Evolutionary conservation across 2,888 invertebrate species (phyloP).

Genomic region (Diplazon laetatorius): DNA sequence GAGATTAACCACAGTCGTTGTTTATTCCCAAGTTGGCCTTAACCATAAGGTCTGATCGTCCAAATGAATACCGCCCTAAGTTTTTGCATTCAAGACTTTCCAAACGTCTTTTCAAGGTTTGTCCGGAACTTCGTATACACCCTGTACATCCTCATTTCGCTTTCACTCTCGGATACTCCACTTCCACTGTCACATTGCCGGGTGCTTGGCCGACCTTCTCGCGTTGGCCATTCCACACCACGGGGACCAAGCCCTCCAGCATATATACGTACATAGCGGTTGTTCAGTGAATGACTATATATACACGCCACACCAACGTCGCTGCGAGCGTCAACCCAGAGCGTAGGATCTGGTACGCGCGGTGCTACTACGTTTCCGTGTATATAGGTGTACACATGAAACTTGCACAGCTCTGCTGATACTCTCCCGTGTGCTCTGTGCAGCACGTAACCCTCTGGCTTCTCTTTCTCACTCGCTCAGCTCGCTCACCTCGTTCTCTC

Average conservation of each 20-base stretch:
- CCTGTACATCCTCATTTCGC: not conserved
- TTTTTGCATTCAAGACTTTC: too few relatives aligned
- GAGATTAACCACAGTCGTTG: too few relatives aligned
- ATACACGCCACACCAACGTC: constrained; percentile 27
- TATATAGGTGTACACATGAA: not conserved
- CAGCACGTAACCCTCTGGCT: constrained; percentile 51
- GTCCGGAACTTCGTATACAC: too few relatives aligned
- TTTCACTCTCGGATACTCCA: constrained; percentile 44
- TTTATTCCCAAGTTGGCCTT: too few relatives aligned
- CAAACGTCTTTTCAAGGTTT: too few relatives aligned
- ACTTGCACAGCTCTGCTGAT: constrained; percentile 19
- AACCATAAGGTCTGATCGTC: too few relatives aligned
- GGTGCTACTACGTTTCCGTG: constrained; percentile 43
- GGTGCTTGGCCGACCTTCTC: constrained; percentile 53
- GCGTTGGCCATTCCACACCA: constrained; percentile 58
- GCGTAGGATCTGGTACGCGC: constrained; percentile 10
- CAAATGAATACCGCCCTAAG: too few relatives aligned
- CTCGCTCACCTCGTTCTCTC: not conserved
- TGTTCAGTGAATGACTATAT: constrained; percentile 20
- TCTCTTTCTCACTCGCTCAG: constrained; percentile 49
- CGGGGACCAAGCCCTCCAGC: constrained; percentile 39
- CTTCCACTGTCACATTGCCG: constrained; percentile 40
- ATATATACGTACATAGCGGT: constrained; percentile 36
- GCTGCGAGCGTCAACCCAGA: constrained; percentile 7
- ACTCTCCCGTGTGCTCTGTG: constrained; percentile 22